phyloP scores from a whole-genome alignment of 64 coral and sea anemone species.

The Stylophora pistillata region DNA sequence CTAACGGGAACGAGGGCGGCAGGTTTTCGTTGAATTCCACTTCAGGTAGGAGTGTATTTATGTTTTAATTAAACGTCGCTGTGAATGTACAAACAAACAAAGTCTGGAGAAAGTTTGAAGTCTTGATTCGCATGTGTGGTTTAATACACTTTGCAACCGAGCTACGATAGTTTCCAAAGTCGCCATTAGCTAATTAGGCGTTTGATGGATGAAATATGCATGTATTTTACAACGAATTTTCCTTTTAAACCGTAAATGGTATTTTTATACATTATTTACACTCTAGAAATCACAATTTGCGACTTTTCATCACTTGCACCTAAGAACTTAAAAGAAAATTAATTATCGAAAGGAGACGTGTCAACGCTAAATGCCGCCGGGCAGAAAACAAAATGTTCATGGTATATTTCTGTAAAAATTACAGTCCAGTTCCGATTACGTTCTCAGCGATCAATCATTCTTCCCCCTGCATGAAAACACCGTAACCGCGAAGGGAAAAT shows the following conservation, averaged over 20 bases:
- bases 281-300: constrained; percentile 1
- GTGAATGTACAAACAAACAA: constrained; percentile 3
- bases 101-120: not conserved
- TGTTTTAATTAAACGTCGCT: constrained; percentile 1
- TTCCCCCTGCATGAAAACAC: not conserved
- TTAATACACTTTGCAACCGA: not conserved
- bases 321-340: not conserved
- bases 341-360: not conserved
- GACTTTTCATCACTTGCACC: not conserved
- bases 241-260: not conserved
- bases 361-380: not conserved
- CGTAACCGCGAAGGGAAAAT: not conserved
- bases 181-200: not conserved
- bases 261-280: constrained; percentile 30
- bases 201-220: not conserved
- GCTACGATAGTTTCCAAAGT: not conserved
- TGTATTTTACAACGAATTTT: not conserved
- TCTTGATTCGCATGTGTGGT: not conserved
- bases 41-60: constrained; percentile 20
- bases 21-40: constrained; percentile 56
- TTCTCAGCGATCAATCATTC: not conserved
- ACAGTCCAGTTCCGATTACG: not conserved
- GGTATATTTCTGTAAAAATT: not conserved
- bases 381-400: not conserved
- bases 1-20: constrained; percentile 56